Percentiles rank a stretch among this genome's conserved stretches.
phyloP scores from a whole-genome alignment of 2,113 vertebrate genomes.

The Corythaeola cristata region DNA sequence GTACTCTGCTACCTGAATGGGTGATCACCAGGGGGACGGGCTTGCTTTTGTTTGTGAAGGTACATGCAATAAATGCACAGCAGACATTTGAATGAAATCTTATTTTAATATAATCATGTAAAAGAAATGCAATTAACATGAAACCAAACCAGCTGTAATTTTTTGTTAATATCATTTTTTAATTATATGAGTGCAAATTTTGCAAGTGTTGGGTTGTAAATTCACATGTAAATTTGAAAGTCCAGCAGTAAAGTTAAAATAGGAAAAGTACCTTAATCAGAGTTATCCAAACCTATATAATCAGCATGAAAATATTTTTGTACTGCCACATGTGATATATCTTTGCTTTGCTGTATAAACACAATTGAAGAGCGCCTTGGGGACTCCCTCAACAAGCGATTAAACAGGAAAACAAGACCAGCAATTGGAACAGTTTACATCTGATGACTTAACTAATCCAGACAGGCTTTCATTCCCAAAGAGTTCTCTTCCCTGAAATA shows the following conservation, averaged over 20 bases:
- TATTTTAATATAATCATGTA: background rate
- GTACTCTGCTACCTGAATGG: background rate
- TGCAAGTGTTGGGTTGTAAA: conserved; percentile 8
- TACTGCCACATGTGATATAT: conserved; percentile 72
- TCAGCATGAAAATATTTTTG: conserved; percentile 73
- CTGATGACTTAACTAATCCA: conserved; percentile 62
- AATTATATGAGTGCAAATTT: conserved; percentile 12
- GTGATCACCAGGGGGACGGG: background rate
- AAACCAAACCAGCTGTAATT: background rate
- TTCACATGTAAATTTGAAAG: conserved; percentile 37
- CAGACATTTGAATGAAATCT: background rate
- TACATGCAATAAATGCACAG: background rate
- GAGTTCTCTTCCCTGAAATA: conserved; percentile 34
- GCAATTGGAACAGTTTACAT: conserved; percentile 63
- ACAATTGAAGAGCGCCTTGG: conserved; percentile 65
- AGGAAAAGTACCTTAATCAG: conserved; percentile 58
- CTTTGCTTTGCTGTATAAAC: conserved; percentile 71
- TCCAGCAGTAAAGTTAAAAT: conserved; percentile 35
- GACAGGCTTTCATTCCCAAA: conserved; percentile 59
- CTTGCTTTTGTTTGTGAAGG: background rate
- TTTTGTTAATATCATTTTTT: conserved; percentile 31
- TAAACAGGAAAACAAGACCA: conserved; percentile 65
- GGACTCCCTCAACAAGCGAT: conserved; percentile 68
- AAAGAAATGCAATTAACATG: background rate
- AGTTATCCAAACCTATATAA: conserved; percentile 59